phyloP scores from a whole-genome alignment of 2,888 invertebrate species.

The Pterostichus niger region DNA sequence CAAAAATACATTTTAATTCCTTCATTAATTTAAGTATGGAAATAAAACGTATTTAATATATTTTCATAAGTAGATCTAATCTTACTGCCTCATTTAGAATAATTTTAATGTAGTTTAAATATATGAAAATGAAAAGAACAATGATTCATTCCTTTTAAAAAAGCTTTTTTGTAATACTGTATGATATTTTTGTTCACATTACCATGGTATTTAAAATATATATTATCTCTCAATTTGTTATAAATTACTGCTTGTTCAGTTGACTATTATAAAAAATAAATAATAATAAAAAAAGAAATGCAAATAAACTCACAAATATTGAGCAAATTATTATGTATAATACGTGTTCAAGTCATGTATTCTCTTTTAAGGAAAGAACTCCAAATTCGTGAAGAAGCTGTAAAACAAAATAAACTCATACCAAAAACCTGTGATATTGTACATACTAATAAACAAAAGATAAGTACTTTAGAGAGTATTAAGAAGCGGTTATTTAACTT shows the following conservation, averaged over 20 bases:
- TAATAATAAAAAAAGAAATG: too few relatives aligned
- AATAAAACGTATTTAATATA: too few relatives aligned
- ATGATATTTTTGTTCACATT: too few relatives aligned
- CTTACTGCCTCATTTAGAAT: too few relatives aligned
- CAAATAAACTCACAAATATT: too few relatives aligned
- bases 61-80: too few relatives aligned
- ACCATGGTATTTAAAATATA: constrained; percentile 4
- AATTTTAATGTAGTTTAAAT: neutral
- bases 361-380: constrained; percentile 24
- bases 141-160: constrained; percentile 41
- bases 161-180: neutral
- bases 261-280: too few relatives aligned
- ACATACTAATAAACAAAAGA: neutral
- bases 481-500: constrained; percentile 30
- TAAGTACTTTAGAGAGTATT: neutral
- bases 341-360: neutral
- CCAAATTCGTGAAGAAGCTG: neutral
- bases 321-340: too few relatives aligned
- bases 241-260: too few relatives aligned
- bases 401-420: neutral
- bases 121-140: constrained; percentile 5
- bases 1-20: neutral
- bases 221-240: too few relatives aligned
- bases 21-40: too few relatives aligned
- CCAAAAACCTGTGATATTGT: neutral